Conservation (phyloP, 1,140 invertebrate species). For the Scaptomyza hsui region DNA sequence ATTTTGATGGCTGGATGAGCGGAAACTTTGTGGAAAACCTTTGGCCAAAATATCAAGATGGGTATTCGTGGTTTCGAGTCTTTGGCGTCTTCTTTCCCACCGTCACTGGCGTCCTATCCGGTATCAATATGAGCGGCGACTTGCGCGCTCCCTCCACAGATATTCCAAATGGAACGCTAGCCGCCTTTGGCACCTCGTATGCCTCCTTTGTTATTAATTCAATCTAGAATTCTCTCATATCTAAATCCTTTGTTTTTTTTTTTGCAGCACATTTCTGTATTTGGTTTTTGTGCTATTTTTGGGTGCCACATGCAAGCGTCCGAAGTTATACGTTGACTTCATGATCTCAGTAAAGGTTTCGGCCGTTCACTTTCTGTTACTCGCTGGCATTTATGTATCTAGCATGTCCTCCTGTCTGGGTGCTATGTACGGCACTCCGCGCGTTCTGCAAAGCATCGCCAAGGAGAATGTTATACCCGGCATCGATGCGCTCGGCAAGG, state of each 20-base stretch:
- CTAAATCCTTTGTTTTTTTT: too few species aligned
- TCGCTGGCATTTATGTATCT: constrained; percentile 96
- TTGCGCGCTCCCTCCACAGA: constrained; percentile 94
- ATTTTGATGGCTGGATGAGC: constrained; percentile 93
- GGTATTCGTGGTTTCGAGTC: constrained; percentile 95
- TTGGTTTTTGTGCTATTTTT: constrained; percentile 95
- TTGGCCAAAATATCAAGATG: constrained; percentile 90
- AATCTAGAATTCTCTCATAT: neutral
- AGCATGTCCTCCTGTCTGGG: constrained; percentile 97
- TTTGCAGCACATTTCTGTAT: constrained; percentile 93
- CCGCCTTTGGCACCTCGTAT: constrained; percentile 94
- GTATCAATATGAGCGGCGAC: constrained; percentile 99
- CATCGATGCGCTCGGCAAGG: constrained; percentile 92
- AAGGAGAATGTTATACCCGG: constrained; percentile 97
- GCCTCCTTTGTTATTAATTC: constrained; percentile 22
- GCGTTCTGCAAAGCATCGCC: constrained; percentile 97
- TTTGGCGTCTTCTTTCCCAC: constrained; percentile 98
- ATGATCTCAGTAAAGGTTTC: constrained; percentile 96
- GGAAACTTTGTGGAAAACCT: constrained; percentile 93
- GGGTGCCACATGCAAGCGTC: constrained; percentile 92
- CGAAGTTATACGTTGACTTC: constrained; percentile 90
- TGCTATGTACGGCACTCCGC: constrained; percentile 96
- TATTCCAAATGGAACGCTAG: constrained; percentile 97
- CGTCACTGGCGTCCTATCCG: constrained; percentile 96
- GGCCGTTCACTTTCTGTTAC: constrained; percentile 90